These are phyloP conservation scores for Cassiopea andromeda DNA, from an alignment of 30 jellyfish, hydroid and myxozoan species.

Conservation along the genomic window DNA sequence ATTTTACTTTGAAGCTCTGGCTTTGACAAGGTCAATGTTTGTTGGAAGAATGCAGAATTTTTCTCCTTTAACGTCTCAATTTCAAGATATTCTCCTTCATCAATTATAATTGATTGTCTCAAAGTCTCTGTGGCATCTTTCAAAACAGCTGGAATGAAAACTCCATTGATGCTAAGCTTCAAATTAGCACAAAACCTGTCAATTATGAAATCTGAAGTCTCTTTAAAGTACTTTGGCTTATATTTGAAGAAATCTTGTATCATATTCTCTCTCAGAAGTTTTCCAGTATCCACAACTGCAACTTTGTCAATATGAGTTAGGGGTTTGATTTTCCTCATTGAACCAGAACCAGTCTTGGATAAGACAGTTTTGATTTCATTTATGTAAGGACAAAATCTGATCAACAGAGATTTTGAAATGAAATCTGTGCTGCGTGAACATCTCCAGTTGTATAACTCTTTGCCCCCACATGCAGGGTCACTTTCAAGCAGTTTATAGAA, in stretches of 20 bases:
- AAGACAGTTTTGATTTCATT: constrained; percentile 42
- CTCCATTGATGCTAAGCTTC: constrained; percentile 3
- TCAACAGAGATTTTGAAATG: constrained; percentile 21
- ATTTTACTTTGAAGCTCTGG: background rate
- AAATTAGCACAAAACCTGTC: constrained; percentile 48
- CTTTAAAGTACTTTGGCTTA: constrained; percentile 60
- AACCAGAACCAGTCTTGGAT: constrained; percentile 34
- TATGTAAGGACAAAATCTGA: constrained; percentile 59
- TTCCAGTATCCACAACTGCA: constrained; percentile 5
- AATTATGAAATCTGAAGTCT: constrained; percentile 37
- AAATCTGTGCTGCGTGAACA: background rate
- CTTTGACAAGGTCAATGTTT: background rate
- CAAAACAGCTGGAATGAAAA: constrained; percentile 2
- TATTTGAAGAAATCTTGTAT: constrained; percentile 59
- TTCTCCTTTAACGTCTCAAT: constrained; percentile 39
- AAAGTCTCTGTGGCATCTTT: constrained; percentile 4
- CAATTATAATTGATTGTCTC: background rate
- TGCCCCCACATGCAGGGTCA: background rate
- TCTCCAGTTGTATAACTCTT: background rate
- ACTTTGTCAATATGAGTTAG: constrained; percentile 47
- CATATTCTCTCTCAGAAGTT: constrained; percentile 39
- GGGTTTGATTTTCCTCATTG: constrained; percentile 59
- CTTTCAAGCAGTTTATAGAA: constrained; percentile 26
- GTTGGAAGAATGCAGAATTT: constrained; percentile 16
- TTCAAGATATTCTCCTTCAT: constrained; percentile 24